Evolutionary conservation across 2,113 vertebrate species (phyloP).

Genomic region (Antigone vipio): DNA sequence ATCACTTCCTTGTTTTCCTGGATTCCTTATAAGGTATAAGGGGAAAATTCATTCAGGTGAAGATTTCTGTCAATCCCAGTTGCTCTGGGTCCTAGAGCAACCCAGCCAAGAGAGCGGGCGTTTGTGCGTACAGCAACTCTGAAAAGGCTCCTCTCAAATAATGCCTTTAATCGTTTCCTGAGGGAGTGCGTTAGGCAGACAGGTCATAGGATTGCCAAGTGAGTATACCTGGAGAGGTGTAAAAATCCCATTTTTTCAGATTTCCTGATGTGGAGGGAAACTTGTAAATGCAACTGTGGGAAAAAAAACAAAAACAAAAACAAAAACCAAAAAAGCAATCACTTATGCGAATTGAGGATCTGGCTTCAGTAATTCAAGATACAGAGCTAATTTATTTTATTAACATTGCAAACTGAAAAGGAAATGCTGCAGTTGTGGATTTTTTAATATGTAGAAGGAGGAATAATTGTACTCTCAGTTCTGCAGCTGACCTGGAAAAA

Average conservation of each 20-base stretch:
- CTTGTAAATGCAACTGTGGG: constrained; percentile 32
- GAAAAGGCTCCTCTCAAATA: background rate
- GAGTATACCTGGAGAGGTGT: constrained; percentile 60
- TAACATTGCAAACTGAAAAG: background rate
- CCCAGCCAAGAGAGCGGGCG: background rate
- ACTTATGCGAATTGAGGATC: background rate
- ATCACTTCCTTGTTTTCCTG: constrained; percentile 90
- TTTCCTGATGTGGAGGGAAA: constrained; percentile 27
- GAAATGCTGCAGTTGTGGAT: background rate
- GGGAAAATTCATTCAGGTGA: constrained; percentile 74
- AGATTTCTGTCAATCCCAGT: constrained; percentile 56
- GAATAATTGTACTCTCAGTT: background rate
- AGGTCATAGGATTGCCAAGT: background rate
- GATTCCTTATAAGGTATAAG: constrained; percentile 84
- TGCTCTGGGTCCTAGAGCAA: constrained; percentile 64
- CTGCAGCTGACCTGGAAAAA: background rate
- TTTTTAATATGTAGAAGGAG: background rate
- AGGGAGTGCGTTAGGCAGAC: background rate
- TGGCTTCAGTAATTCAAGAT: background rate
- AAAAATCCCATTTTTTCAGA: constrained; percentile 61
- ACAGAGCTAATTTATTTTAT: background rate
- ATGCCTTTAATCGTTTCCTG: background rate
- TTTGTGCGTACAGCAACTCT: background rate
- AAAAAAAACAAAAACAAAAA: background rate
- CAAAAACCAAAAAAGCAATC: background rate